Conservation (phyloP, 2,888 invertebrate genomes). For the Lasioglossum figueresi region DNA sequence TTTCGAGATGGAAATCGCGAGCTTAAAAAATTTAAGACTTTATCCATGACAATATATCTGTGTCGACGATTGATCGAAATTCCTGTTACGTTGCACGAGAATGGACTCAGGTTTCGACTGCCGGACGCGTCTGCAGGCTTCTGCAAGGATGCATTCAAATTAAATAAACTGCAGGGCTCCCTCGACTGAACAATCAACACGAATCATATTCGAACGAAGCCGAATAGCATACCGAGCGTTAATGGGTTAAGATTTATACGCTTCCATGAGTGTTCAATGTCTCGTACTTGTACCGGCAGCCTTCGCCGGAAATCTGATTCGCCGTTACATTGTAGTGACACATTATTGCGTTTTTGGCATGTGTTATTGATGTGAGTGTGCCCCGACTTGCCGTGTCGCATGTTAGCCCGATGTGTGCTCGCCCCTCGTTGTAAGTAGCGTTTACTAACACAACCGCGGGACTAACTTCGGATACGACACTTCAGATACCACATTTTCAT, state of each 20-base stretch:
- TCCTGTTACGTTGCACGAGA: background rate
- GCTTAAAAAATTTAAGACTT: background rate
- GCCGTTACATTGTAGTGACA: constrained; percentile 17
- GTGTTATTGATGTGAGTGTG: constrained; percentile 58
- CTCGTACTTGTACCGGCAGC: constrained; percentile 4
- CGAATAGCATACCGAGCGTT: constrained; percentile 9
- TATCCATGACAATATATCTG: background rate
- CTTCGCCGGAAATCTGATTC: background rate
- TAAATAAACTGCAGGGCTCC: background rate
- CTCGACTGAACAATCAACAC: background rate
- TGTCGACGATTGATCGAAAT: background rate
- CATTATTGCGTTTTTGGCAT: constrained; percentile 53
- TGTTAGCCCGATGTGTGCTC: constrained; percentile 77
- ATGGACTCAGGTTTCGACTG: background rate
- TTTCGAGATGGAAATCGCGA: background rate
- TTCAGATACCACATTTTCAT: background rate
- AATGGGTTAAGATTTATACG: background rate
- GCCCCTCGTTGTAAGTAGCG: constrained; percentile 82
- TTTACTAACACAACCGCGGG: constrained; percentile 76
- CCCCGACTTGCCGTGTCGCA: constrained; percentile 69
- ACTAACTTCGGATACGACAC: constrained; percentile 64
- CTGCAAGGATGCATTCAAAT: background rate
- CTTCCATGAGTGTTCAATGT: constrained; percentile 1
- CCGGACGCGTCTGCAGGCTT: background rate
- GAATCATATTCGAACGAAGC: background rate